Conservation (phyloP, 2,113 vertebrate genomes). For the Nyctibius bracteatus region DNA sequence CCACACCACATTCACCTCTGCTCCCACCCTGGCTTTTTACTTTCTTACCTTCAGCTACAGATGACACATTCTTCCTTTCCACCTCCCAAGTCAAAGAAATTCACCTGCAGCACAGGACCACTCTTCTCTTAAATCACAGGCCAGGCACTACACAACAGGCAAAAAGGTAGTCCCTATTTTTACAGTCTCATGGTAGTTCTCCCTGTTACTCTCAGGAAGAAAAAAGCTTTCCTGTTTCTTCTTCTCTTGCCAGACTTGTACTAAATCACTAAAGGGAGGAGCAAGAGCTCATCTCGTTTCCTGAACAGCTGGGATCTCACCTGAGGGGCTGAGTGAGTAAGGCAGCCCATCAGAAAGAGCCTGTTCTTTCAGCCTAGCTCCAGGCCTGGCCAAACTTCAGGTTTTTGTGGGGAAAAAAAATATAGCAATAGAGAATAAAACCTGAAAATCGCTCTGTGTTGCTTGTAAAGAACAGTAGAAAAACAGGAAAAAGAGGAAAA, state of each 20-base stretch:
- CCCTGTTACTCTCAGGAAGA: not conserved
- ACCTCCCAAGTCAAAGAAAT: not conserved
- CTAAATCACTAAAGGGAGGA: conserved; percentile 24
- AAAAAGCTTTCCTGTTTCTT: not conserved
- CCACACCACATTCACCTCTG: not conserved
- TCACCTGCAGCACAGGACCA: not conserved
- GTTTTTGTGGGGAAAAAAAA: not conserved
- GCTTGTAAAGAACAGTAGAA: not conserved
- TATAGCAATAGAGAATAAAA: not conserved
- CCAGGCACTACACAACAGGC: not conserved
- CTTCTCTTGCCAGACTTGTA: not conserved
- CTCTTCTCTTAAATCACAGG: not conserved
- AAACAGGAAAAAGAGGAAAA: not conserved
- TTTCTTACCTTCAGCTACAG: conserved; percentile 14
- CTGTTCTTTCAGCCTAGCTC: not conserved
- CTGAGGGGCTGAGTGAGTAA: not conserved
- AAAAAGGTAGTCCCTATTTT: not conserved
- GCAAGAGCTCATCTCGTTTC: not conserved
- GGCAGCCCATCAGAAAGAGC: not conserved
- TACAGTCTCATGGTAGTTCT: not conserved
- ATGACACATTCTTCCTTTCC: not conserved
- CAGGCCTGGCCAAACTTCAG: not conserved
- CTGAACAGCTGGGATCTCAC: conserved; percentile 21
- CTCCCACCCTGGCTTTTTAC: not conserved
- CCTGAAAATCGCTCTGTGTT: not conserved